These are phyloP conservation scores for Piaya cayana DNA, from an alignment of 2,113 vertebrate genomes.

Conservation along the genomic window DNA sequence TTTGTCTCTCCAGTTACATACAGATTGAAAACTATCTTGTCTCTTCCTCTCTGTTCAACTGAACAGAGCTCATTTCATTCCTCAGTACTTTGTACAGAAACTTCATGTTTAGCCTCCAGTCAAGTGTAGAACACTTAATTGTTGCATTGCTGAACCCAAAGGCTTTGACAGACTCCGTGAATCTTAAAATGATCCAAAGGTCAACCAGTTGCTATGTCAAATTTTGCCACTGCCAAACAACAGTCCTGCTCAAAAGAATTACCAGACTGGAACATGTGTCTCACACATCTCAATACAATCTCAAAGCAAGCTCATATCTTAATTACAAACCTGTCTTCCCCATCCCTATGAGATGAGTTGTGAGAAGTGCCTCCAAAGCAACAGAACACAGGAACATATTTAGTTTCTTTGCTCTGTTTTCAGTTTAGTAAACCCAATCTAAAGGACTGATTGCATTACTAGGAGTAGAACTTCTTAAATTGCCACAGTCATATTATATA, in stretches of 20 bases:
- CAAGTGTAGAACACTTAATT: background rate
- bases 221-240: background rate
- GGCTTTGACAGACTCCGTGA: background rate
- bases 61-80: background rate
- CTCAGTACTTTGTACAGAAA: background rate
- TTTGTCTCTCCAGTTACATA: background rate
- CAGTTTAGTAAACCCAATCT: background rate
- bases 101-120: background rate
- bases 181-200: background rate
- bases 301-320: background rate
- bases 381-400: background rate
- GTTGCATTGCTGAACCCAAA: background rate
- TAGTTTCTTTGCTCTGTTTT: background rate
- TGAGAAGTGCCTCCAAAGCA: background rate
- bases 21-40: background rate
- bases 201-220: background rate
- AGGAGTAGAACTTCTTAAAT: background rate
- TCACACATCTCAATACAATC: background rate
- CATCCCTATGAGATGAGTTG: background rate
- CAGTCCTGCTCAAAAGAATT: background rate
- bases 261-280: background rate
- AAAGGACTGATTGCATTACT: background rate
- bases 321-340: background rate
- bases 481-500: background rate
- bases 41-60: background rate